Evolutionary conservation across 2,113 vertebrate species (phyloP), one percentile per base, ranked within the genome.

Genomic region (Salvator merianae): DNA sequence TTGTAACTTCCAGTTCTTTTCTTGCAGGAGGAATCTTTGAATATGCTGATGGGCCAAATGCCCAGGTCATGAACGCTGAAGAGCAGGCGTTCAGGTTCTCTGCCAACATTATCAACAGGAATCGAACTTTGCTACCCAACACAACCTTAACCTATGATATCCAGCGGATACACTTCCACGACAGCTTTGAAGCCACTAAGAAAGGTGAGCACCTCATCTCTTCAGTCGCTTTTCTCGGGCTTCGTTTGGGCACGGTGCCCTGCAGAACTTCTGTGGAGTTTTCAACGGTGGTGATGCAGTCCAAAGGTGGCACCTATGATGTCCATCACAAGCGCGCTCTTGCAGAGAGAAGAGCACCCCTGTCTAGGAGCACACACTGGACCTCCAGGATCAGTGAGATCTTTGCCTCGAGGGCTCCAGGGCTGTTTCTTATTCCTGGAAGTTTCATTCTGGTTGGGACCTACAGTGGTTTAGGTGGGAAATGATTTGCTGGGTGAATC

Each of bases 81-180:
- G 99, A 99, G 55, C 97, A 99, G 47, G 98, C 99, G 89, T 99
- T 99, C 94, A 96, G 99, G 87, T 99, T 99, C 93, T 99, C 99
- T 7, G 98, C 99, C 92, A 99, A 99, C 89, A 99, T 98, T 90
- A 99, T 99, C 91, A 99, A 99, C 94, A 97, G 99, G 92, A 99
- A 99, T 95, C 97, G 98, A 87, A 99, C 99, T 63, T 91, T 99
- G 93, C 82, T 99, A 94, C 99, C 99, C 84, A 99, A 99, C 95
- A 99, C 99, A 16, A 99, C 99, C 14, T 91, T 99, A 71, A 99
- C 99, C 55, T 99, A 99, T 1, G 99, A 99, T 95, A 99, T 99
- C 92, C 99, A 99, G 96, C 97, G 99, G 97, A 99, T 99, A 94
- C 98, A 99, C 93, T 99, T 99, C 95, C 99, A 99, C 0, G 99